A percentile compares a stretch with the other conserved stretches of the same genome.
These are phyloP conservation scores for Calameuta idolon DNA, from an alignment of 2,888 invertebrate genomes.

Conservation along the genomic window DNA sequence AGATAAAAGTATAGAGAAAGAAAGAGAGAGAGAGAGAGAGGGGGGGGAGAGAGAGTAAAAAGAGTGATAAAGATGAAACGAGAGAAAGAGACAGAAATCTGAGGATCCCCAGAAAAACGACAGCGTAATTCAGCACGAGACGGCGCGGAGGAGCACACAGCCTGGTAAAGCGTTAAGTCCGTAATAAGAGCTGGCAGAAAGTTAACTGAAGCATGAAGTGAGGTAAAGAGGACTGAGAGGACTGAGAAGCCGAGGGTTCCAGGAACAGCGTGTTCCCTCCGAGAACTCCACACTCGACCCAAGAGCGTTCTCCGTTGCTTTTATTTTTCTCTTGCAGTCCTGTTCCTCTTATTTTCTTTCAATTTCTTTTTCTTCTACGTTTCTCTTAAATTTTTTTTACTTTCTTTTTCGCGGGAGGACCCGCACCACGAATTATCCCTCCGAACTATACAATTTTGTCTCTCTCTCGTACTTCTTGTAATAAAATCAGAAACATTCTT, in stretches of 20 bases:
- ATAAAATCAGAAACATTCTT: too few relatives aligned
- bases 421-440: background rate
- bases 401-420: background rate
- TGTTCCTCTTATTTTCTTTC: background rate
- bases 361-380: background rate
- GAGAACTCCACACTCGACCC: slow-evolving; percentile 37
- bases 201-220: slow-evolving; percentile 57
- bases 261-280: slow-evolving; percentile 46
- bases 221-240: slow-evolving; percentile 38
- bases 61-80: slow-evolving; percentile 13
- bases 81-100: background rate
- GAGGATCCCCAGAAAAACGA: background rate
- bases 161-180: slow-evolving; percentile 43
- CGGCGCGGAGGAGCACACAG: slow-evolving; percentile 4
- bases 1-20: background rate
- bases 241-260: slow-evolving; percentile 42
- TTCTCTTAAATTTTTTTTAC: background rate
- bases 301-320: slow-evolving; percentile 7
- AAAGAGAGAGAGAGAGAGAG: slow-evolving; percentile 16
- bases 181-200: slow-evolving; percentile 55
- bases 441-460: slow-evolving; percentile 7
- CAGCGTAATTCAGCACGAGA: background rate
- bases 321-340: background rate
- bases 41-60: slow-evolving; percentile 12
- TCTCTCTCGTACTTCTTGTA: background rate